A percentile compares a stretch with the other conserved stretches of the same genome.
Conservation (phyloP, 2,888 invertebrate species). For the Nymphalis polychloros region DNA sequence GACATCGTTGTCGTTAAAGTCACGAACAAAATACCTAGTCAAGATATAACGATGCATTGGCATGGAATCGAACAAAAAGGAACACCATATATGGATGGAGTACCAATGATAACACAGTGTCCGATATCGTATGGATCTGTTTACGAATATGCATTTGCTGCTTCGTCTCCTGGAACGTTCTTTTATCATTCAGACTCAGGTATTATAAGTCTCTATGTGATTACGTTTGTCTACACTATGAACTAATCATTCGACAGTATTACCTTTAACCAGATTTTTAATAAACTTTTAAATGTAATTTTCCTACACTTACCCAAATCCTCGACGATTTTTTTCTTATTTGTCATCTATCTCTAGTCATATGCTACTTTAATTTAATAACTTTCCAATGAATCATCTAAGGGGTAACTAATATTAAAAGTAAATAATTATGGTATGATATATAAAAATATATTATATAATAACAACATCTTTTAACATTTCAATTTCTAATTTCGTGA, state of each 20-base stretch:
- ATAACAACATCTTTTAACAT: neutral
- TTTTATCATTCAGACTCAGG: slow-evolving; percentile 87
- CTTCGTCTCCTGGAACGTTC: slow-evolving; percentile 85
- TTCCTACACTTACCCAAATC: too few relatives aligned
- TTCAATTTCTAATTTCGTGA: neutral
- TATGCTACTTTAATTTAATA: too few relatives aligned
- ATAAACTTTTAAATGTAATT: too few relatives aligned
- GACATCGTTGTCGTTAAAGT: slow-evolving; percentile 89
- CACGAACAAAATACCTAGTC: slow-evolving; percentile 85
- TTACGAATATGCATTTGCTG: slow-evolving; percentile 87
- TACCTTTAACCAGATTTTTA: too few relatives aligned
- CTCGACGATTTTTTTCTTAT: too few relatives aligned
- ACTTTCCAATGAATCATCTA: too few relatives aligned
- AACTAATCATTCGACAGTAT: too few relatives aligned
- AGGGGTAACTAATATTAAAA: too few relatives aligned
- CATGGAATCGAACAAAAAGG: slow-evolving; percentile 84
- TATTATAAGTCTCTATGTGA: slow-evolving; percentile 43
- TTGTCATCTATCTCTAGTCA: too few relatives aligned
- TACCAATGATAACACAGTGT: slow-evolving; percentile 89
- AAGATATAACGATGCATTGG: slow-evolving; percentile 88
- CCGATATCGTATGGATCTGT: slow-evolving; percentile 85
- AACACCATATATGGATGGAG: slow-evolving; percentile 89
- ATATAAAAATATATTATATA: too few relatives aligned
- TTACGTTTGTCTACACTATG: too few relatives aligned
- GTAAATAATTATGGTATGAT: too few relatives aligned